phyloP scores from a whole-genome alignment of 2,113 vertebrate species.

The Salvelinus fontinalis region DNA sequence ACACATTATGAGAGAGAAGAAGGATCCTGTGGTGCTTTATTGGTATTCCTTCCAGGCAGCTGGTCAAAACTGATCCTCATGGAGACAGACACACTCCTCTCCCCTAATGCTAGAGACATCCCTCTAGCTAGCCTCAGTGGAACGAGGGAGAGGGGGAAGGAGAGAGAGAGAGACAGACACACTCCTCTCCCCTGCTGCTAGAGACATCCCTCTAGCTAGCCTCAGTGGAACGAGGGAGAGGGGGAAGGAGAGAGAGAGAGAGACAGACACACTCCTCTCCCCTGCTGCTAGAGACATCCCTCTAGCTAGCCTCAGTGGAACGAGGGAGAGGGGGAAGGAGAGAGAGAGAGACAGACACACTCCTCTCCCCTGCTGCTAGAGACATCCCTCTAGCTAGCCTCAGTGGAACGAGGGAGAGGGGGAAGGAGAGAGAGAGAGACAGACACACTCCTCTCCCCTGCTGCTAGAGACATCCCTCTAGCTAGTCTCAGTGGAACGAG shows the following conservation, averaged over 20 bases:
- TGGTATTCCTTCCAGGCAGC: slow-evolving; percentile 4
- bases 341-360: not conserved
- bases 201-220: not conserved
- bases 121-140: not conserved
- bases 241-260: not conserved
- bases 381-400: not conserved
- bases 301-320: not conserved
- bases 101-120: too few relatives aligned
- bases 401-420: too few relatives aligned
- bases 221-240: too few relatives aligned
- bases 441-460: not conserved
- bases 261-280: not conserved
- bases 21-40: not conserved
- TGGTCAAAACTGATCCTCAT: not conserved
- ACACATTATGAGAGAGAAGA: not conserved
- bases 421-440: not conserved
- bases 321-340: not conserved
- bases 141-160: not conserved
- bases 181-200: too few relatives aligned
- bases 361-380: too few relatives aligned
- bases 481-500: not conserved
- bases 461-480: not conserved
- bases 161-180: not conserved
- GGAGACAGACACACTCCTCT: not conserved
- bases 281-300: not conserved